A percentile compares a stretch with the other conserved stretches of the same genome.
phyloP scores from a whole-genome alignment of 2,113 vertebrate genomes.

The pig (Sus scrofa) region T2T-Sscrofa CM000820.6:109733501-109734000 shows the following conservation, averaged over 20 bases:
- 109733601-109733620: background rate
- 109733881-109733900: rapidly evolving
- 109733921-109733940: background rate
- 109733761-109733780: background rate
- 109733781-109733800: background rate
- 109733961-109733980: background rate
- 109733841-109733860: background rate
- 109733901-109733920: background rate
- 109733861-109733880: background rate
- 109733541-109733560: background rate
- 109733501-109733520: too few relatives aligned
- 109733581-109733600: background rate
- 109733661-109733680: background rate
- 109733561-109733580: background rate
- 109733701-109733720: background rate
- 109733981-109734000: background rate
- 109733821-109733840: background rate
- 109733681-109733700: background rate
- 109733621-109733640: background rate
- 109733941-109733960: background rate
- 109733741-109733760: background rate
- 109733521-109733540: background rate
- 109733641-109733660: background rate
- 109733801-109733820: background rate
- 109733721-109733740: background rate